phyloP scores from a whole-genome alignment of 1,140 invertebrate species.

The Eriocheir sinensis region DNA sequence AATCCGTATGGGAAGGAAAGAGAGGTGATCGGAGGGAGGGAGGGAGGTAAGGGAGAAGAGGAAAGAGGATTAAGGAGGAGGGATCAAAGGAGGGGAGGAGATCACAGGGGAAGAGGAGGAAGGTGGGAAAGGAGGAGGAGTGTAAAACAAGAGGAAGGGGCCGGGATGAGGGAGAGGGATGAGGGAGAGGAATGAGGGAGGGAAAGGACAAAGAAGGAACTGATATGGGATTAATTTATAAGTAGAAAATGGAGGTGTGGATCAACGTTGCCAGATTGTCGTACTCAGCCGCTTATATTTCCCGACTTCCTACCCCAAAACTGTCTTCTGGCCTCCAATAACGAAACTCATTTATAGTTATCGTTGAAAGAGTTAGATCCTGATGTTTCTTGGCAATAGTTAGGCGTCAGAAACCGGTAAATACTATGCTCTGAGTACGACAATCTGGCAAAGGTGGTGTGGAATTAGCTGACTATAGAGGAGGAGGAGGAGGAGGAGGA shows the following conservation, averaged over 20 bases:
- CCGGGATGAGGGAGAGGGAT: background rate
- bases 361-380: too few relatives aligned
- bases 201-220: background rate
- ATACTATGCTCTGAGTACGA: too few relatives aligned
- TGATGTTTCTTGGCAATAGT: too few relatives aligned
- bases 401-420: too few relatives aligned
- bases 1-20: background rate
- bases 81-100: background rate
- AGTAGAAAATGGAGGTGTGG: background rate
- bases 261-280: too few relatives aligned
- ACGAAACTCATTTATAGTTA: too few relatives aligned
- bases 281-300: too few relatives aligned
- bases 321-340: too few relatives aligned
- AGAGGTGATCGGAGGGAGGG: background rate
- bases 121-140: background rate
- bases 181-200: slow-evolving; percentile 47
- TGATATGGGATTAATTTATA: background rate
- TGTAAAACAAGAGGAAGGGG: background rate
- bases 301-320: too few relatives aligned
- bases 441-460: too few relatives aligned
- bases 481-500: background rate
- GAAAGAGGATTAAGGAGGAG: background rate
- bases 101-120: background rate
- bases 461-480: too few relatives aligned
- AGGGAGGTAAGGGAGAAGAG: background rate